Conservation (phyloP, 2,888 invertebrate genomes). For the Hoplodrina blanda region DNA sequence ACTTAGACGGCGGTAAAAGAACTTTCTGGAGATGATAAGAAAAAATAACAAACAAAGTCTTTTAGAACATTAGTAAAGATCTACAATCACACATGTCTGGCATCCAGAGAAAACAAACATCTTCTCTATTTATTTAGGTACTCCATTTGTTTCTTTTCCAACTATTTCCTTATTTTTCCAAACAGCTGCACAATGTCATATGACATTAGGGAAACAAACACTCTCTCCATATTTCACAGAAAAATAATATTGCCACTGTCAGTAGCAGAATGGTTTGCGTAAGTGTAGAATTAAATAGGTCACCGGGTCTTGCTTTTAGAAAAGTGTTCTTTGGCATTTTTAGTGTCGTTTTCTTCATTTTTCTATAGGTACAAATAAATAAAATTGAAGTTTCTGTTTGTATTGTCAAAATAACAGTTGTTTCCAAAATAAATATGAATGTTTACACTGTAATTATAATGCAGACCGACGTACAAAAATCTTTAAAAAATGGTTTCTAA, state of each 20-base stretch:
- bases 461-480: no score
- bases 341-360: background rate
- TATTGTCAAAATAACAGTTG: no score
- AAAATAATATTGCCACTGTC: conserved; percentile 16
- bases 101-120: background rate
- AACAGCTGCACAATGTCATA: conserved; percentile 12
- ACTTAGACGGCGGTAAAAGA: no score
- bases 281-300: conserved; percentile 18
- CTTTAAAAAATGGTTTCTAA: no score
- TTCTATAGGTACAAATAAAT: no score
- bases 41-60: no score
- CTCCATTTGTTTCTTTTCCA: conserved; percentile 1
- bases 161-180: conserved; percentile 23
- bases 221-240: conserved; percentile 21
- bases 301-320: conserved; percentile 12
- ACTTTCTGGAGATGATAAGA: no score
- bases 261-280: conserved; percentile 16
- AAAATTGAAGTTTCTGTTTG: no score
- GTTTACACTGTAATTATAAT: no score
- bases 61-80: background rate
- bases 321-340: conserved; percentile 4
- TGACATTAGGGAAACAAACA: conserved; percentile 28
- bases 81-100: background rate
- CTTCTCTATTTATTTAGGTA: background rate
- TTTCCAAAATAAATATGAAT: no score